These are phyloP conservation scores for Heterotilapia buettikoferi DNA, from an alignment of 2,113 vertebrate genomes.

Conservation along the genomic window DNA sequence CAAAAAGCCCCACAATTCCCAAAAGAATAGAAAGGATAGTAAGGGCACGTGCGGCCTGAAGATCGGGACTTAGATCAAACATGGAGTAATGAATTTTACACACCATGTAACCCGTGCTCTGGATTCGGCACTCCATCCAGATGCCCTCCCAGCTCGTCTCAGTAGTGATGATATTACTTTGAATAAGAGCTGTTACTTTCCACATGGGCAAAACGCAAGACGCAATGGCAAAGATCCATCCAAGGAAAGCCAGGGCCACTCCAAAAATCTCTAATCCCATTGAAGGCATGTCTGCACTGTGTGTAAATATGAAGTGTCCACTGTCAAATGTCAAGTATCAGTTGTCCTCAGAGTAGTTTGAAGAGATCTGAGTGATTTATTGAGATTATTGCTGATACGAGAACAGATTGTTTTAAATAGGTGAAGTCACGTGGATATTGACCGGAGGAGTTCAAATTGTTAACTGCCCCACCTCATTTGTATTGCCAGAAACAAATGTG, in stretches of 20 bases:
- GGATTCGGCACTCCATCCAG: conserved; percentile 86
- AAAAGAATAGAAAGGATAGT: conserved; percentile 82
- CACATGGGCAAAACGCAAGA: conserved; percentile 88
- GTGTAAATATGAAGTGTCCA: background rate
- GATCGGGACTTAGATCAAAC: conserved; percentile 79
- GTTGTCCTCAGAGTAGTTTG: background rate
- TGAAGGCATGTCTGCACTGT: conserved; percentile 66
- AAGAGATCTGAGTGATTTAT: background rate
- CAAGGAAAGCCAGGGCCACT: conserved; percentile 75
- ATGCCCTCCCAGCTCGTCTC: conserved; percentile 85
- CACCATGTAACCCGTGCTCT: conserved; percentile 83
- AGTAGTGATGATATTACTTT: conserved; percentile 83
- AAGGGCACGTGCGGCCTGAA: conserved; percentile 88
- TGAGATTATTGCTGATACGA: background rate
- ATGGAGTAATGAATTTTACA: conserved; percentile 85
- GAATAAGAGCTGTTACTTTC: conserved; percentile 87
- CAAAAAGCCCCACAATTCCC: conserved; percentile 76
- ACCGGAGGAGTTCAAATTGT: conserved; percentile 19
- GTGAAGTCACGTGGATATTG: conserved; percentile 60
- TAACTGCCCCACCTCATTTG: background rate
- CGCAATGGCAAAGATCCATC: conserved; percentile 79
- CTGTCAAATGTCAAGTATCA: background rate
- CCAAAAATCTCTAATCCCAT: conserved; percentile 86
- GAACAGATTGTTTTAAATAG: conserved; percentile 22
- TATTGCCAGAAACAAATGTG: background rate